Evolutionary conservation across 2,888 invertebrate species (phyloP), one percentile per base, ranked within the genome.

Genomic region (Acleris literana): DNA sequence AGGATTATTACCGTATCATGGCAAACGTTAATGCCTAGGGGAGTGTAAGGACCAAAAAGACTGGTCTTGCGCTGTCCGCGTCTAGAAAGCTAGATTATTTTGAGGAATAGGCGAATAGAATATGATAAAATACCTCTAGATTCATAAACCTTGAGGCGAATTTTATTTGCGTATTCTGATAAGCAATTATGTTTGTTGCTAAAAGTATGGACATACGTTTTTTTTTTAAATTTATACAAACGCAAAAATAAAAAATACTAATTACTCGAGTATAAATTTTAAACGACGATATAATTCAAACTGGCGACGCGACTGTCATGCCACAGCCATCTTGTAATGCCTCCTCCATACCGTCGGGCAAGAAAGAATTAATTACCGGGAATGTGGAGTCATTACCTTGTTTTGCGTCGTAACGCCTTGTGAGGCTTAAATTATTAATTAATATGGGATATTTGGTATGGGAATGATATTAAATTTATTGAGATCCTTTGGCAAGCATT

Each of bases 311-410:
- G 11, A 68, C 71, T 73, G 72, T 64, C 66, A 66, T 74, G 71
- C 69, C 70, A 65, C 63, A 7, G 18, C 43, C 51, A n/a, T 33
- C 54, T 54, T 72, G 39, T 39, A 39, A 39, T 39, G 39, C 39
- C 39, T 39, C 39, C 39, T 3, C 33, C 33, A 33, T 33, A 33
- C 33, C 33, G 72, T 63, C 64, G 48, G 46, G 33, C 59, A 68
- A 70, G 63, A 82, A 82, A 77, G 80, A 83, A 80, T 79, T 81
- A 81, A 82, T 84, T 80, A 76, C 70, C 39, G 61, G 69, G 77
- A 81, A 86, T 82, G 82, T 70, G 44, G 75, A 71, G 69, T 75
- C 77, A 81, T 85, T 80, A 78, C 74, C 74, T 74, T 77, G 71
- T 78, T 81, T 77, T 75, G 64, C 48, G 39, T 46, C 52, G 39